phyloP scores from a whole-genome alignment of 1,140 invertebrate species.

The Drosophila nebulosa region DNA sequence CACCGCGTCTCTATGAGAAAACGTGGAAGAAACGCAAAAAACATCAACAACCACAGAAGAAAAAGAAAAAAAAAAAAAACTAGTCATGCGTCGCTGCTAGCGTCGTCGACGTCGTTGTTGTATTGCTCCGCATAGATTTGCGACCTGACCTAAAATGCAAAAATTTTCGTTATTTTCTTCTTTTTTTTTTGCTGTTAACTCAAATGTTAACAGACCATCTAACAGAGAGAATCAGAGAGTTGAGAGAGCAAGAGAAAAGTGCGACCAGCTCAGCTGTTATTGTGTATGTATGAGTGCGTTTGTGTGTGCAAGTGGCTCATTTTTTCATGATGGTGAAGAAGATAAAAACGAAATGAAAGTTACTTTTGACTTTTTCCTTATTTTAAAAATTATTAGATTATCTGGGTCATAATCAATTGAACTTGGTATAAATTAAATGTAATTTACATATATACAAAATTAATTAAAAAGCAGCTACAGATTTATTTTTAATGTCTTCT shows the following conservation, averaged over 20 bases:
- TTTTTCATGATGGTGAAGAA: background rate
- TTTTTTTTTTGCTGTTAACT: constrained; percentile 23
- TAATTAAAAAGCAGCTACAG: no score
- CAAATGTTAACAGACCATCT: constrained; percentile 26
- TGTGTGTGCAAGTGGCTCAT: background rate
- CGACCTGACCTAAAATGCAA: constrained; percentile 80
- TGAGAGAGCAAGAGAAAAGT: background rate
- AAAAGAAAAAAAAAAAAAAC: constrained; percentile 38
- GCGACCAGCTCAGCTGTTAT: constrained; percentile 27
- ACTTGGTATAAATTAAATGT: no score
- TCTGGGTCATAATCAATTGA: background rate
- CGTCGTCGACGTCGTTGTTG: constrained; percentile 18
- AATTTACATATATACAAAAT: no score
- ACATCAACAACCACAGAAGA: background rate
- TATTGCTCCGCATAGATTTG: constrained; percentile 64
- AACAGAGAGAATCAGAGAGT: background rate
- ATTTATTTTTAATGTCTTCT: no score
- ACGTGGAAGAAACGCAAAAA: constrained; percentile 8
- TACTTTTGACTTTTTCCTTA: background rate
- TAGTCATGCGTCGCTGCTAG: constrained; percentile 59
- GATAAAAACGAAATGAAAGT: background rate
- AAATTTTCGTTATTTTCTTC: constrained; percentile 39
- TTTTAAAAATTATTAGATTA: background rate
- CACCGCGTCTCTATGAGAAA: constrained; percentile 36
- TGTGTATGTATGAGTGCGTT: background rate